Percentiles rank a stretch among this genome's conserved stretches.
Conservation (phyloP, 1,140 invertebrate species). For the Frieseomelitta varia region DNA sequence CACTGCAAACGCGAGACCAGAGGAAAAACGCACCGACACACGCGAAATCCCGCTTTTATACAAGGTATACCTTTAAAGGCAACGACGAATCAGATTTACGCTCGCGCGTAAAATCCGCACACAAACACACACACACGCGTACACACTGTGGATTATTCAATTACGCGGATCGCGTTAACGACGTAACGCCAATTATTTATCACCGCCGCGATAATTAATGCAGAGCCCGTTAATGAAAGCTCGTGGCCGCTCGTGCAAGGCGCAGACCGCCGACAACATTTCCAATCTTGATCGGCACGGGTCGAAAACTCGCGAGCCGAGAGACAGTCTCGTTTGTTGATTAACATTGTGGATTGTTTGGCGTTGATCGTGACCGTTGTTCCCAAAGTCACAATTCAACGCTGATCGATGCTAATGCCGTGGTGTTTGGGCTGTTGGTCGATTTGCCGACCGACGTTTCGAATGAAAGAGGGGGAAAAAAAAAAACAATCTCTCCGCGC, state of each 20-base stretch:
- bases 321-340: not conserved
- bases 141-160: slow-evolving; percentile 4
- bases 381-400: not conserved
- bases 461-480: no score
- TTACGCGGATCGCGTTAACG: slow-evolving; percentile 22
- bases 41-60: no score
- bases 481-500: not conserved
- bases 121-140: no score
- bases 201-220: not conserved
- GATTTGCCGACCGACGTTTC: not conserved
- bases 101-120: not conserved
- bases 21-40: not conserved
- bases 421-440: not conserved
- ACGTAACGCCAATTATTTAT: slow-evolving; percentile 19
- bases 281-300: not conserved
- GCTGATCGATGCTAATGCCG: not conserved
- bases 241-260: no score
- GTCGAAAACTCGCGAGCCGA: not conserved
- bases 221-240: not conserved
- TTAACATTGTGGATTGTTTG: not conserved
- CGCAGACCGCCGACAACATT: not conserved
- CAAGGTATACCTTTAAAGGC: no score
- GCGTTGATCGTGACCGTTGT: not conserved
- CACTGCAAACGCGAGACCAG: no score
- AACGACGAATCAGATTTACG: not conserved